These are phyloP conservation scores for Lagorchestes hirsutus DNA, from an alignment of 2,797 vertebrate genomes.

Conservation along the genomic window DNA sequence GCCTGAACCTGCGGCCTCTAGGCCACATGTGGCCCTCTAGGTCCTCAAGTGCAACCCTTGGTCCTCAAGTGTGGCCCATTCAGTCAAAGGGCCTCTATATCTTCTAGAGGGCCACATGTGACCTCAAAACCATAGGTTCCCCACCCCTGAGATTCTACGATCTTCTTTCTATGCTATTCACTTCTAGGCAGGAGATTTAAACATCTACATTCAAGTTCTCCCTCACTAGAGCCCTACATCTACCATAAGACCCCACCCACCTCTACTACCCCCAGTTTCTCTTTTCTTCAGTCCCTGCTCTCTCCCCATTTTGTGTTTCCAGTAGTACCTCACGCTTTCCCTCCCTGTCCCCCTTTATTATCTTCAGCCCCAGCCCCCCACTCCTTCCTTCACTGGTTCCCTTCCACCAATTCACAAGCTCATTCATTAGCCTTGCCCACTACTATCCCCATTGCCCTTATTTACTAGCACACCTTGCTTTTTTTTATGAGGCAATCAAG, in stretches of 20 bases:
- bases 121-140: too few species aligned
- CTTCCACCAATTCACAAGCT: not conserved
- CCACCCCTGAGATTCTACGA: not conserved
- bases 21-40: too few species aligned
- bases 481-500: too few species aligned
- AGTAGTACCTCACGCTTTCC: not conserved
- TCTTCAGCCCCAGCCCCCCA: accelerated
- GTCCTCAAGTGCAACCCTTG: too few species aligned
- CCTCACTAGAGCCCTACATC: not conserved
- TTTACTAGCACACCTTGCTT: not conserved
- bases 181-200: not conserved
- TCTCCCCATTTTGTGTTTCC: not conserved
- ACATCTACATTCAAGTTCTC: not conserved
- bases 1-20: too few species aligned
- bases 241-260: not conserved
- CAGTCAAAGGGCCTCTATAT: too few species aligned
- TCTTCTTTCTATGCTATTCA: not conserved
- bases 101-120: too few species aligned
- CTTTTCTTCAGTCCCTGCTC: not conserved
- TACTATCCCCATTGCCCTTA: not conserved
- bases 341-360: not conserved
- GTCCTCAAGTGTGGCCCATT: too few species aligned
- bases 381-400: not conserved
- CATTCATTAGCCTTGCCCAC: not conserved
- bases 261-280: not conserved